Percentiles rank a stretch among this genome's conserved stretches.
phyloP scores from a whole-genome alignment of 2,888 invertebrate genomes.

The Zelleria hepariella region DNA sequence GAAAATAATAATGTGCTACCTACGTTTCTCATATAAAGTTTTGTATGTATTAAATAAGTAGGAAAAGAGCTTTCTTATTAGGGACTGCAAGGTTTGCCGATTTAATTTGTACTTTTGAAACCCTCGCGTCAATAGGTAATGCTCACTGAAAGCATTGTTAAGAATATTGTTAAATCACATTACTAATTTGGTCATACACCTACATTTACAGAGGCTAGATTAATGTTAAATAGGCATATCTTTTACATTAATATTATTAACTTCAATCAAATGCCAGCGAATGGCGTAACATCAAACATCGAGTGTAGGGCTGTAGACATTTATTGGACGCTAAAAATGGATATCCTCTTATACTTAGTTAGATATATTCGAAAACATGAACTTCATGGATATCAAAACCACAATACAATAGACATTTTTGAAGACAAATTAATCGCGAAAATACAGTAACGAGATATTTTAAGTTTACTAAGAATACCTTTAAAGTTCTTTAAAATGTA shows the following conservation, averaged over 20 bases:
- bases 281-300: background rate
- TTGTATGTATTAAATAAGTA: background rate
- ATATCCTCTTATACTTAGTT: constrained; percentile 17
- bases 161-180: constrained; percentile 27
- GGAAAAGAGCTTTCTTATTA: constrained; percentile 39
- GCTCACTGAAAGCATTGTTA: constrained; percentile 25
- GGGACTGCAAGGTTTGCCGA: constrained; percentile 37
- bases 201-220: constrained; percentile 1
- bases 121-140: constrained; percentile 23
- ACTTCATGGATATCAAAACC: constrained; percentile 55
- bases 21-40: background rate
- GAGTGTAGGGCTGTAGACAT: background rate
- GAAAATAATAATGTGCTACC: background rate
- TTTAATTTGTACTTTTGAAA: constrained; percentile 67
- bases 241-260: background rate
- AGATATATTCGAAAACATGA: constrained; percentile 29
- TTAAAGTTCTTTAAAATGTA: constrained; percentile 2
- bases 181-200: constrained; percentile 7
- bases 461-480: background rate
- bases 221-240: constrained; percentile 2
- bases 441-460: constrained; percentile 19
- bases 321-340: constrained; percentile 38
- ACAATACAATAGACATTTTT: constrained; percentile 28
- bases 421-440: constrained; percentile 26
- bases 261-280: background rate